phyloP scores from a whole-genome alignment of 2,888 invertebrate species.

The Epinotia bilunana region DNA sequence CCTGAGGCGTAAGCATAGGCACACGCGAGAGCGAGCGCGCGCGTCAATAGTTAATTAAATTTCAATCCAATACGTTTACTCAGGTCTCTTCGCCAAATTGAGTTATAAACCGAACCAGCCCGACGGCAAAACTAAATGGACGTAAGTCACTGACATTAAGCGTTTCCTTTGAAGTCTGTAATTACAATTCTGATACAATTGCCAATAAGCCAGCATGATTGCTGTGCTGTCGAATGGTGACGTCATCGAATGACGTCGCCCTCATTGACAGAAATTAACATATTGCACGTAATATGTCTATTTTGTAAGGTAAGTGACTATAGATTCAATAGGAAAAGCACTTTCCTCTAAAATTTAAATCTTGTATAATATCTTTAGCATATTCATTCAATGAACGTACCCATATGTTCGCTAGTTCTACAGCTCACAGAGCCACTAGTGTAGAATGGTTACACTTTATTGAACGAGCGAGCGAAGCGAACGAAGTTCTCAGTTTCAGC shows the following conservation, averaged over 20 bases:
- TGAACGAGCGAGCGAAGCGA: no score
- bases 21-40: background rate
- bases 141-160: slow-evolving; percentile 20
- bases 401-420: no score
- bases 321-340: background rate
- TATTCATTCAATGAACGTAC: no score
- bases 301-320: background rate
- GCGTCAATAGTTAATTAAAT: background rate
- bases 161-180: slow-evolving; percentile 18
- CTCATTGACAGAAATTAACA: background rate
- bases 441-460: no score
- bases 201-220: no score
- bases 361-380: background rate
- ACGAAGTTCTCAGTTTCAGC: no score
- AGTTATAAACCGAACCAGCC: slow-evolving; percentile 47
- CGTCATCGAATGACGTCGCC: slow-evolving; percentile 10
- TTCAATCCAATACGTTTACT: background rate
- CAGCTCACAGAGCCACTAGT: no score
- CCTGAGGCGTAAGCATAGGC: background rate
- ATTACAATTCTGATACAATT: slow-evolving; percentile 17
- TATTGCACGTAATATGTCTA: background rate
- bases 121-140: slow-evolving; percentile 29
- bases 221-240: slow-evolving; percentile 2
- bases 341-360: background rate
- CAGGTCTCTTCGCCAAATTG: slow-evolving; percentile 46